These are phyloP conservation scores for Vanessa cardui DNA, from an alignment of 2,888 invertebrate genomes.

Conservation along the genomic window DNA sequence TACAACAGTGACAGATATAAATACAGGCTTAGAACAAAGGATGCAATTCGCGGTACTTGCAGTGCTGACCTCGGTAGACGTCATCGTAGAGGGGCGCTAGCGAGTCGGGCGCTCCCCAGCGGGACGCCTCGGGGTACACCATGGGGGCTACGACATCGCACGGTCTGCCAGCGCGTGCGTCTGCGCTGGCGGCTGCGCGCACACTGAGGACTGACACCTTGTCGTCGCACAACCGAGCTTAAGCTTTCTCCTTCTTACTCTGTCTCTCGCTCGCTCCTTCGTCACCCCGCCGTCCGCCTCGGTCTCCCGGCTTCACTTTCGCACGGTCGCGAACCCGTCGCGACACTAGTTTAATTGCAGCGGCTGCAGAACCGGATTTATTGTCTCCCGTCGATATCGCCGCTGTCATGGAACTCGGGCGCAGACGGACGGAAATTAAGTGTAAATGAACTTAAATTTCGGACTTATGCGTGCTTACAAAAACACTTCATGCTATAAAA, in stretches of 20 bases:
- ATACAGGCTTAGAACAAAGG: slow-evolving; percentile 48
- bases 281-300: slow-evolving; percentile 43
- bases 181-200: slow-evolving; percentile 74
- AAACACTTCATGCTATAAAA: not conserved
- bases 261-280: slow-evolving; percentile 24
- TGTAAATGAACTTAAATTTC: slow-evolving; percentile 40
- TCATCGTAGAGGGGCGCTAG: slow-evolving; percentile 86
- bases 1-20: slow-evolving; percentile 34
- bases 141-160: slow-evolving; percentile 68
- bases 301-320: slow-evolving; percentile 71
- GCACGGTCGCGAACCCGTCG: slow-evolving; percentile 75
- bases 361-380: slow-evolving; percentile 80
- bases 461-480: slow-evolving; percentile 10
- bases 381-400: slow-evolving; percentile 76
- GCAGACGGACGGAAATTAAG: slow-evolving; percentile 43
- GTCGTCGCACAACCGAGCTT: slow-evolving; percentile 26
- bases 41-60: slow-evolving; percentile 54
- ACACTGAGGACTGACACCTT: slow-evolving; percentile 54
- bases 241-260: slow-evolving; percentile 7
- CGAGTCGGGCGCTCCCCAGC: slow-evolving; percentile 84
- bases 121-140: slow-evolving; percentile 85
- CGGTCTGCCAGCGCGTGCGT: slow-evolving; percentile 58
- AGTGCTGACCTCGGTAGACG: slow-evolving; percentile 85
- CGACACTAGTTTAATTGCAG: slow-evolving; percentile 82
- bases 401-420: slow-evolving; percentile 51